Evolutionary conservation across 2,797 vertebrate species (phyloP).

Genomic region (Siniperca undulata): DNA sequence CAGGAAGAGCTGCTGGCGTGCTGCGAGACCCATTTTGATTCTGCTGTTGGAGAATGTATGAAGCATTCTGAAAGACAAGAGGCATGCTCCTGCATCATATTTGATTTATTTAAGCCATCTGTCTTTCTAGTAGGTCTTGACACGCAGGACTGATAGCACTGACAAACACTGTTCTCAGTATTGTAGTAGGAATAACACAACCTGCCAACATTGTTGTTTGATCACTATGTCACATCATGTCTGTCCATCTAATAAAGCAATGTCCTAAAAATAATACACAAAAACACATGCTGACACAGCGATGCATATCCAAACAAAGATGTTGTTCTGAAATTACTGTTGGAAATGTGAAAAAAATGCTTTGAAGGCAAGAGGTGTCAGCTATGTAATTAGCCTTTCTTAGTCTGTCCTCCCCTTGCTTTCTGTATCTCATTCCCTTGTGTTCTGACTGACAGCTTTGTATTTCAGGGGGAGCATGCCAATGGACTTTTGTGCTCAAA

Average conservation of each 20-base stretch:
- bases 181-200: slow-evolving; percentile 18
- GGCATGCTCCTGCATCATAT: slow-evolving; percentile 42
- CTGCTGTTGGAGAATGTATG: slow-evolving; percentile 14
- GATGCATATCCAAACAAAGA: slow-evolving; percentile 30
- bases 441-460: slow-evolving; percentile 68
- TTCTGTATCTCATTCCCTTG: slow-evolving; percentile 51
- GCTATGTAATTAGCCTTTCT: slow-evolving; percentile 68
- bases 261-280: not conserved
- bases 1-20: slow-evolving; percentile 11
- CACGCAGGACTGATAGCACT: slow-evolving; percentile 7
- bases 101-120: slow-evolving; percentile 52
- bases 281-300: slow-evolving; percentile 12
- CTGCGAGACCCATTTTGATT: slow-evolving; percentile 37
- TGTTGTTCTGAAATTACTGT: slow-evolving; percentile 25
- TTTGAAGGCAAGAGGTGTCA: slow-evolving; percentile 55
- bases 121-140: slow-evolving; percentile 24
- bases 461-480: slow-evolving; percentile 34
- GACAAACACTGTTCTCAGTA: slow-evolving; percentile 8
- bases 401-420: slow-evolving; percentile 51
- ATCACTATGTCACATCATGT: not conserved
- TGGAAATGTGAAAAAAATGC: slow-evolving; percentile 14
- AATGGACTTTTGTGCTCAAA: slow-evolving; percentile 50
- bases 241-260: slow-evolving; percentile 3
- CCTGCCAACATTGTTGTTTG: slow-evolving; percentile 1
- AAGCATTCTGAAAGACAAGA: slow-evolving; percentile 32